Evolutionary conservation across 2,113 vertebrate species (phyloP).

Genomic region (Muntiacus reevesi): DNA sequence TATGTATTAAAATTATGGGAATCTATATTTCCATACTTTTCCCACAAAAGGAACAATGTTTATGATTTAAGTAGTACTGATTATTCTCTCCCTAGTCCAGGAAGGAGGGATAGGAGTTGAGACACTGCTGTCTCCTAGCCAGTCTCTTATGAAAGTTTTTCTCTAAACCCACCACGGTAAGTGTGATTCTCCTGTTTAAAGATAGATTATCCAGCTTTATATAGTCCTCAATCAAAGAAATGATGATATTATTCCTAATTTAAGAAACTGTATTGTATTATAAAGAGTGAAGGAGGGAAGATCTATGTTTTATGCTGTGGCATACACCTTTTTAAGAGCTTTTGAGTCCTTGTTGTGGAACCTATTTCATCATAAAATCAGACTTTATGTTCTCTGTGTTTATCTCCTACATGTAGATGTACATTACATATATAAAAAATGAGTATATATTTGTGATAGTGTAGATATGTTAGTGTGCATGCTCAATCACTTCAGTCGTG

Average conservation of each 20-base stretch:
- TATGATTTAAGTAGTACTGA: background rate
- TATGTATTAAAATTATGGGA: background rate
- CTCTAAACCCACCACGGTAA: background rate
- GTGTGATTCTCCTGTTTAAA: background rate
- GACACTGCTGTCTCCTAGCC: background rate
- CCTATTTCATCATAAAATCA: background rate
- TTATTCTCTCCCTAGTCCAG: background rate
- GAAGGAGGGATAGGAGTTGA: background rate
- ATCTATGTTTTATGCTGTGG: background rate
- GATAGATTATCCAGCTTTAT: background rate
- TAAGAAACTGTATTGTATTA: background rate
- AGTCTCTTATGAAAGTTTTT: background rate
- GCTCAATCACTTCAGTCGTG: background rate
- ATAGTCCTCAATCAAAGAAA: background rate
- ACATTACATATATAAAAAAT: background rate
- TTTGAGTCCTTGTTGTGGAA: background rate
- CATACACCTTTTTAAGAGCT: background rate
- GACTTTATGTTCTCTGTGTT: background rate
- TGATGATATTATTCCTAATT: background rate
- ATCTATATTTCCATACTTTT: background rate
- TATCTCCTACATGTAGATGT: background rate
- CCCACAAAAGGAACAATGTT: background rate
- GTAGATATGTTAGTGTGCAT: accelerated
- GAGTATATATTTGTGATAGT: background rate
- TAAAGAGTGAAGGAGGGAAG: background rate